Percentiles rank a stretch among this genome's conserved stretches.
These are phyloP conservation scores for Volucella inanis DNA, from an alignment of 2,888 invertebrate genomes.

Conservation along the genomic window DNA sequence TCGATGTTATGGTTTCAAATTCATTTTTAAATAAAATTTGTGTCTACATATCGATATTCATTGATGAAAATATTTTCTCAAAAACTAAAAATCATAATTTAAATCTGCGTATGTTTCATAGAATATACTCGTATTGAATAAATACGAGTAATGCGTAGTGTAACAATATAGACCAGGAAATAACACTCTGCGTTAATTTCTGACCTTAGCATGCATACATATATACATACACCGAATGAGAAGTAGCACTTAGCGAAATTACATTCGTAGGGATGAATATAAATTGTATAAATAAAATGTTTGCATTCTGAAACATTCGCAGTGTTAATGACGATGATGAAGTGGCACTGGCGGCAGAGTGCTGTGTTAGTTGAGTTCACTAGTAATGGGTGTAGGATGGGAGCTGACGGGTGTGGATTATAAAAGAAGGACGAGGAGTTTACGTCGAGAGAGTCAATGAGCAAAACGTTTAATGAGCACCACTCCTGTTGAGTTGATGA, in stretches of 20 bases:
- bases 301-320: constrained; percentile 69
- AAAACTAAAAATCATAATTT: constrained; percentile 38
- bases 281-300: constrained; percentile 73
- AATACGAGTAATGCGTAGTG: constrained; percentile 37
- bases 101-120: background rate
- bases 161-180: constrained; percentile 54
- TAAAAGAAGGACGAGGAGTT: constrained; percentile 17
- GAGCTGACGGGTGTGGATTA: background rate
- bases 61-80: no score
- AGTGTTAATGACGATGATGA: constrained; percentile 70
- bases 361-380: constrained; percentile 50
- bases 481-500: constrained; percentile 60
- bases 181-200: constrained; percentile 64
- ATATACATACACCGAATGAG: constrained; percentile 18
- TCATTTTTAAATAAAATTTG: no score
- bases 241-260: constrained; percentile 70
- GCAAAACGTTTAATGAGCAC: constrained; percentile 58
- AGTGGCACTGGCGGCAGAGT: constrained; percentile 56
- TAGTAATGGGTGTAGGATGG: background rate
- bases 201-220: constrained; percentile 47
- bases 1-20: no score
- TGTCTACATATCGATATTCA: no score
- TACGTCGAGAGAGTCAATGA: constrained; percentile 57
- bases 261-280: constrained; percentile 65
- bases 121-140: constrained; percentile 39